Conservation (phyloP, 2,113 vertebrate genomes). For the Cygnus buccinator region DNA sequence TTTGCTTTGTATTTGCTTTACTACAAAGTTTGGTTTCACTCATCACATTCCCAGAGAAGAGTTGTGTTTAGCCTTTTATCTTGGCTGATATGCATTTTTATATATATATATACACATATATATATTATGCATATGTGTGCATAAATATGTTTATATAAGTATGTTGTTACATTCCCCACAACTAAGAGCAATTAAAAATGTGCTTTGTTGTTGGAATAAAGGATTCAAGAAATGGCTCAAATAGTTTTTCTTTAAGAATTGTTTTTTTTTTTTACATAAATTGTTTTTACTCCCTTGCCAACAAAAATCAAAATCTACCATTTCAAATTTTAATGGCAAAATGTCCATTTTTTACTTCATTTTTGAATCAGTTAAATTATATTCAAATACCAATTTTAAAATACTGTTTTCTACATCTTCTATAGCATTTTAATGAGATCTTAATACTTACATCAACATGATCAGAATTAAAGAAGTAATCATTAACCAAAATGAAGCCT, state of each 20-base stretch:
- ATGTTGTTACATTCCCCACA: not conserved
- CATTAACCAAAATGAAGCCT: not conserved
- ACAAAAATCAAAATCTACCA: not conserved
- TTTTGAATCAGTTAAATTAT: not conserved
- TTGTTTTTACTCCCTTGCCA: not conserved
- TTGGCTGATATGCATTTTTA: not conserved
- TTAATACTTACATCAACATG: not conserved
- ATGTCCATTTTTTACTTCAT: not conserved
- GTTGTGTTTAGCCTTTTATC: not conserved
- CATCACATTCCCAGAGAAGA: not conserved
- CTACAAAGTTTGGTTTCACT: not conserved
- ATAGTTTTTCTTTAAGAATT: not conserved
- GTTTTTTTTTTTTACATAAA: not conserved
- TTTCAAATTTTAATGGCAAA: not conserved
- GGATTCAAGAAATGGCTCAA: not conserved
- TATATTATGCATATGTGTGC: not conserved
- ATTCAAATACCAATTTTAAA: not conserved
- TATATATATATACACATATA: not conserved
- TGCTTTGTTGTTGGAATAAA: not conserved
- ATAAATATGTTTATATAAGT: fast-evolving
- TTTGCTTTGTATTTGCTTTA: not conserved
- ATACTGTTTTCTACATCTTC: not conserved
- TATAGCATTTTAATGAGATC: not conserved
- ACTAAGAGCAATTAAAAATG: not conserved
- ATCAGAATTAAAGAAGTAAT: not conserved